Percentiles rank a stretch among this genome's conserved stretches.
These are phyloP conservation scores for Cyprinus carpio DNA, from an alignment of 2,113 vertebrate species.

Conservation along the genomic window DNA sequence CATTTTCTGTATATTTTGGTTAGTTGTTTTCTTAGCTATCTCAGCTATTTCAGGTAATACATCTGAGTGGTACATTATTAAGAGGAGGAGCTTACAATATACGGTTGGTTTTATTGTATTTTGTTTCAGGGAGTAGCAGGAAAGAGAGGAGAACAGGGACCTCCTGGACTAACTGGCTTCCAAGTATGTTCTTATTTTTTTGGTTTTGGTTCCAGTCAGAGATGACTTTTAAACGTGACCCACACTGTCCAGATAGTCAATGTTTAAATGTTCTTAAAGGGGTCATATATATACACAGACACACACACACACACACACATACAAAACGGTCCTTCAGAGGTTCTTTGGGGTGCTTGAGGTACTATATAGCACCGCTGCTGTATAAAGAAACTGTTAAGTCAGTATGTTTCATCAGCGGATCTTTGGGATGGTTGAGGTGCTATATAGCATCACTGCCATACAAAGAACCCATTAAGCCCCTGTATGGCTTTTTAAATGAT, in stretches of 20 bases:
- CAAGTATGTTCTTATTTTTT: slow-evolving; percentile 78
- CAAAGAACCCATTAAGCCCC: too few relatives aligned
- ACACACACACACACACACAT: too few relatives aligned
- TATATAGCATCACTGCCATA: too few relatives aligned
- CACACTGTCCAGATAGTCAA: background rate
- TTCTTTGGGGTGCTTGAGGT: too few relatives aligned
- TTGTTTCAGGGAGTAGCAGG: slow-evolving; percentile 84
- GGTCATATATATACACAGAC: too few relatives aligned
- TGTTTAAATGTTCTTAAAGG: background rate
- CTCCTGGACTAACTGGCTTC: slow-evolving; percentile 91
- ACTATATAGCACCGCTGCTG: too few relatives aligned
- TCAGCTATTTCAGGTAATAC: background rate
- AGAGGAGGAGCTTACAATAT: background rate
- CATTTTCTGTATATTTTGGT: background rate
- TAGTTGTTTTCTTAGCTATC: background rate
- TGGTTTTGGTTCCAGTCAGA: background rate
- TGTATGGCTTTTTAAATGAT: too few relatives aligned
- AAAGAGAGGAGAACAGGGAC: slow-evolving; percentile 94
- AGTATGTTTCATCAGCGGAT: too few relatives aligned
- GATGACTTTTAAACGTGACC: background rate
- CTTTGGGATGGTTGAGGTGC: too few relatives aligned
- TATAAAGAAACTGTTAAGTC: too few relatives aligned
- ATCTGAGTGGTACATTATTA: background rate
- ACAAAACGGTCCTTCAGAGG: too few relatives aligned
- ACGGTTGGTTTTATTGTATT: background rate